phyloP scores from a whole-genome alignment of 2,113 vertebrate species.

The Azemiops feae region DNA sequence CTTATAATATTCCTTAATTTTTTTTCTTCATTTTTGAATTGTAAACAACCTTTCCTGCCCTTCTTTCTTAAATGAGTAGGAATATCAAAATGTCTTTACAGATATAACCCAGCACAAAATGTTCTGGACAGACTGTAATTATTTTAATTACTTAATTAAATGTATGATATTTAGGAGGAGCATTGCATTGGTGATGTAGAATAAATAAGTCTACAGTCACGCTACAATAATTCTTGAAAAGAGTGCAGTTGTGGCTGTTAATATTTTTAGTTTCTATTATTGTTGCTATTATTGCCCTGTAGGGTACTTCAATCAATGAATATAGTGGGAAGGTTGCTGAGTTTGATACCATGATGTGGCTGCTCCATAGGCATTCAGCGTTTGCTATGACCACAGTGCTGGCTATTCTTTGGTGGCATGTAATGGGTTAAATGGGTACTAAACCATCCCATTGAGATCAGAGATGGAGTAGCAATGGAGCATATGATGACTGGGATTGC shows the following conservation, averaged over 20 bases:
- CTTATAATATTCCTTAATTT: too few relatives aligned
- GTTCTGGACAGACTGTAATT: neutral
- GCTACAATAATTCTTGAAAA: neutral
- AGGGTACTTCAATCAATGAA: slow-evolving; percentile 16
- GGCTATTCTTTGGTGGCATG: slow-evolving; percentile 17
- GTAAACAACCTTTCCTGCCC: too few relatives aligned
- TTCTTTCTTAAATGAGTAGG: neutral
- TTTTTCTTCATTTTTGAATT: too few relatives aligned
- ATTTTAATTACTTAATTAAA: neutral
- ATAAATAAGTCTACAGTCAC: slow-evolving; percentile 29
- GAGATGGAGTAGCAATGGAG: neutral
- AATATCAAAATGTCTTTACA: neutral
- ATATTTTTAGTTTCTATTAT: neutral
- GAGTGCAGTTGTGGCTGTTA: neutral
- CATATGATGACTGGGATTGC: neutral
- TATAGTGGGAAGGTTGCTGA: slow-evolving; percentile 22
- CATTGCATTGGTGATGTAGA: neutral
- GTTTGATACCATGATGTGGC: slow-evolving; percentile 25
- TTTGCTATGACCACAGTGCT: slow-evolving; percentile 20
- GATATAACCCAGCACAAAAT: neutral
- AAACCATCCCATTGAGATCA: slow-evolving; percentile 14
- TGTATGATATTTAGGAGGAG: neutral
- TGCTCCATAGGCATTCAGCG: slow-evolving; percentile 23
- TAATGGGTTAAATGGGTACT: slow-evolving; percentile 23
- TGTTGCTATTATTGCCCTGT: neutral